Evolutionary conservation across 2,797 vertebrate genomes (phyloP).

Genomic region (Enteromius thamalakanensis): DNA sequence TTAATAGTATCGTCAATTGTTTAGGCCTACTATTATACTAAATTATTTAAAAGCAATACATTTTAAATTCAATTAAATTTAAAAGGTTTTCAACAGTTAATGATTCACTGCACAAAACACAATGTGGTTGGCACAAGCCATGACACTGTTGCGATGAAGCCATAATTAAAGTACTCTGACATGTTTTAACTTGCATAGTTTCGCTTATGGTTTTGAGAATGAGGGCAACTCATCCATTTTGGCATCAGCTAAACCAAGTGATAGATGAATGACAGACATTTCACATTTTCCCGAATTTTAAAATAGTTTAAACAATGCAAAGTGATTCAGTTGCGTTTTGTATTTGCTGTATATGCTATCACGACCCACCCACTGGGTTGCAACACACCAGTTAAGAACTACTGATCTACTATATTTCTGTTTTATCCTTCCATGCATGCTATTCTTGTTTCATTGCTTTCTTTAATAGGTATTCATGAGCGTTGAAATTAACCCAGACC

Average conservation of each 20-base stretch:
- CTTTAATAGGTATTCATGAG: conserved; percentile 30
- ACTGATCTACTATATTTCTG: conserved; percentile 9
- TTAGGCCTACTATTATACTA: neutral
- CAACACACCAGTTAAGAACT: neutral
- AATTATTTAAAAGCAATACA: neutral
- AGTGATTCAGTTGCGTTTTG: neutral
- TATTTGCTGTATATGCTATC: neutral
- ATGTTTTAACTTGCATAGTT: neutral
- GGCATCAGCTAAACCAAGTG: neutral
- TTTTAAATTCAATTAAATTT: neutral
- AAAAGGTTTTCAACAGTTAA: neutral
- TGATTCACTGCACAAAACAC: neutral
- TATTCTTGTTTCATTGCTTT: conserved; percentile 21
- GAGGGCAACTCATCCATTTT: neutral
- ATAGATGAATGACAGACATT: neutral
- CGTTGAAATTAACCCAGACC: conserved; percentile 7
- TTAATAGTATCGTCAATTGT: neutral
- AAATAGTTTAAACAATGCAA: neutral
- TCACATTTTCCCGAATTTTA: neutral
- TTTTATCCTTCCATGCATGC: neutral
- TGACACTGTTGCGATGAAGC: neutral
- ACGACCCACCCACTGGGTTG: neutral
- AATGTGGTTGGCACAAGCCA: neutral
- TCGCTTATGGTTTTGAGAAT: neutral
- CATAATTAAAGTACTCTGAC: neutral